Percentiles rank a stretch among this genome's conserved stretches.
These are phyloP conservation scores for Strigops habroptila DNA, from an alignment of 2,113 vertebrate species.

Conservation along the genomic window DNA sequence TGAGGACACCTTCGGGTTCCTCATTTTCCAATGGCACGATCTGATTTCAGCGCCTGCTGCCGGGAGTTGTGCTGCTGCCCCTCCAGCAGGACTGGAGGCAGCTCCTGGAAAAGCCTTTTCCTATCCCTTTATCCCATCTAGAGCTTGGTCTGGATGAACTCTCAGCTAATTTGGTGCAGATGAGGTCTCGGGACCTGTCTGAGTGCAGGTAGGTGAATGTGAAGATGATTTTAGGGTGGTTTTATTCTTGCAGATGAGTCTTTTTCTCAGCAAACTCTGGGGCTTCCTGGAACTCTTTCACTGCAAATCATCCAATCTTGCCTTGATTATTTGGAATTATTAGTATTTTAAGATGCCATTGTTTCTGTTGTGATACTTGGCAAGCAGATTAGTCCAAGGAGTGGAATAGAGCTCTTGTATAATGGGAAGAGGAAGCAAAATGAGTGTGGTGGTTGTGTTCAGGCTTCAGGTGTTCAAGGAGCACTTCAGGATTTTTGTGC, in stretches of 20 bases:
- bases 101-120: neutral
- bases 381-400: neutral
- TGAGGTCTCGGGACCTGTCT: neutral
- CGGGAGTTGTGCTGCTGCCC: neutral
- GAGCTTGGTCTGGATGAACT: neutral
- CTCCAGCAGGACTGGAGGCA: neutral
- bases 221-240: no score
- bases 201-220: neutral
- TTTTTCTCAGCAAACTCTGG: neutral
- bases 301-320: neutral
- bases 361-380: neutral
- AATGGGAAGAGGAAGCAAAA: neutral
- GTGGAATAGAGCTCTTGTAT: neutral
- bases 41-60: neutral
- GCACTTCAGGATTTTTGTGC: neutral
- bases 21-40: neutral
- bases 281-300: neutral
- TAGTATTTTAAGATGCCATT: neutral
- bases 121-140: neutral
- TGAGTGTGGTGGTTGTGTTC: neutral
- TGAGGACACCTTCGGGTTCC: neutral
- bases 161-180: neutral
- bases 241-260: neutral
- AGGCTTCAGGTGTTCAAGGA: neutral
- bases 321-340: neutral